phyloP scores from a whole-genome alignment of 2,888 invertebrate genomes.

The Troides oblongomaculatus region DNA sequence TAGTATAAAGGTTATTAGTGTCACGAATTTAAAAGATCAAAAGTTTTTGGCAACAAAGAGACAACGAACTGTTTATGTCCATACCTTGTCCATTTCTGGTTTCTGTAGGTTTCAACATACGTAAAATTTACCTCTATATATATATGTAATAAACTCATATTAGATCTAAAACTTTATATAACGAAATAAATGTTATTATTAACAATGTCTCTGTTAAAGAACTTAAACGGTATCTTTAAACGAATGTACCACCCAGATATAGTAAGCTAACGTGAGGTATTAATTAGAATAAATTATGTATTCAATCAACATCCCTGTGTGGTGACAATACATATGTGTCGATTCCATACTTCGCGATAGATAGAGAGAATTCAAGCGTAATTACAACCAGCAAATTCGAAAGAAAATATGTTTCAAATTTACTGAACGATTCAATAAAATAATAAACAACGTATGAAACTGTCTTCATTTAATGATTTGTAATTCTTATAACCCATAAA shows the following conservation, averaged over 20 bases:
- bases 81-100: background rate
- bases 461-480: background rate
- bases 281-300: conserved; percentile 53
- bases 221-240: conserved; percentile 20
- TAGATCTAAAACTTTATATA: too few species aligned
- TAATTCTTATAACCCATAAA: background rate
- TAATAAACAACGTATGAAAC: background rate
- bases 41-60: background rate
- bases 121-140: too few species aligned
- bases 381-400: background rate
- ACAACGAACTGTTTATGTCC: background rate
- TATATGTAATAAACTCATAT: too few species aligned
- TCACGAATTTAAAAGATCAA: too few species aligned
- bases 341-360: background rate
- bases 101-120: too few species aligned
- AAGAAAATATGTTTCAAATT: background rate
- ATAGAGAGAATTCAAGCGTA: background rate
- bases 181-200: background rate
- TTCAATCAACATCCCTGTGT: conserved; percentile 15
- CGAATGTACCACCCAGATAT: conserved; percentile 25
- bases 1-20: too few species aligned
- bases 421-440: background rate
- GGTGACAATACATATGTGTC: conserved; percentile 1
- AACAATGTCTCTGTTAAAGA: background rate
- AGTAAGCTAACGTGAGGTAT: conserved; percentile 5